Conservation (phyloP, 2,888 invertebrate species). For the Dioctria linearis region DNA sequence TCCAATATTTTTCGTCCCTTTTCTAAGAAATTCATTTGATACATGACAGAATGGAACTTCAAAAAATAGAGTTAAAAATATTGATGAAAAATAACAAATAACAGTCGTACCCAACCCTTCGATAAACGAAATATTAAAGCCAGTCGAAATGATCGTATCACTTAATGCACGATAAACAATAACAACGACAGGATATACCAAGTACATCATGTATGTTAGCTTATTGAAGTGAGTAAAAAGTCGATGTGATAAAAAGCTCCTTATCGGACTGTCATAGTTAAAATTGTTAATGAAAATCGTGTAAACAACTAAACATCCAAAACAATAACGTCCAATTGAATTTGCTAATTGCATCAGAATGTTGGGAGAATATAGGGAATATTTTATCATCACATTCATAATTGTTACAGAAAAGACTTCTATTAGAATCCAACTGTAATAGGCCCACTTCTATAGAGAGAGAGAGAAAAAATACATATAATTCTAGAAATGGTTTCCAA, state of each 20-base stretch:
- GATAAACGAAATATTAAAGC: not conserved
- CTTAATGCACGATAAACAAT: not conserved
- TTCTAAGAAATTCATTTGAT: not conserved
- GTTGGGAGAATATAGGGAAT: not conserved
- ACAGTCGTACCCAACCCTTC: not conserved
- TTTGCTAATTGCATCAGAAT: not conserved
- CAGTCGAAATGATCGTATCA: not conserved
- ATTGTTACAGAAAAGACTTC: not conserved
- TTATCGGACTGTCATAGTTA: not conserved
- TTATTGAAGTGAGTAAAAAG: not conserved
- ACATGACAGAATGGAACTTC: not conserved
- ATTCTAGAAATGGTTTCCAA: too few relatives aligned
- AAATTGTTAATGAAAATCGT: not conserved
- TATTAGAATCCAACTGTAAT: not conserved
- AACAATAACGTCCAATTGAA: constrained; percentile 1
- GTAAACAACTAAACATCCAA: not conserved
- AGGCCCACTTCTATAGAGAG: too few relatives aligned
- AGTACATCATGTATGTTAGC: not conserved
- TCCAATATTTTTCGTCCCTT: not conserved
- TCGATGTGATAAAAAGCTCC: not conserved
- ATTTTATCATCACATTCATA: not conserved
- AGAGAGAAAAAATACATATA: too few relatives aligned
- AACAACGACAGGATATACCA: not conserved
- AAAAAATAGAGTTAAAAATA: constrained; percentile 7
- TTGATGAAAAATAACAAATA: not conserved